A percentile compares a stretch with the other conserved stretches of the same genome.
Conservation (phyloP, 2,888 invertebrate species). For the Temnothorax ravouxi region DNA sequence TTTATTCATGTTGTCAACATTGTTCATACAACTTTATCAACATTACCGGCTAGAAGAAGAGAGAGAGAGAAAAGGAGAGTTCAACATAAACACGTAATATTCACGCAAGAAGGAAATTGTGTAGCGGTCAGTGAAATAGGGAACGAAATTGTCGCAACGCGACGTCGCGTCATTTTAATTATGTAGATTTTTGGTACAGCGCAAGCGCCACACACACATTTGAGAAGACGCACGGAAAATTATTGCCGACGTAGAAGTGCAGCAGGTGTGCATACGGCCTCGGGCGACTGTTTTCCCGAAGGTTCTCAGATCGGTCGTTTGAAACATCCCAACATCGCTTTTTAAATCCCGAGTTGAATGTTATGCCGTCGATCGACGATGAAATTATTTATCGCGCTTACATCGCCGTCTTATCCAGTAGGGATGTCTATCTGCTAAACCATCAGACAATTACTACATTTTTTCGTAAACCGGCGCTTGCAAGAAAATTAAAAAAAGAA, state of each 20-base stretch:
- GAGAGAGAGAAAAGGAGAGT: neutral
- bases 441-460: conserved; percentile 4
- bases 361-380: conserved; percentile 15
- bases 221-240: conserved; percentile 44
- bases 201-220: conserved; percentile 12
- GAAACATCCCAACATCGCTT: conserved; percentile 28
- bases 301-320: conserved; percentile 19
- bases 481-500: neutral
- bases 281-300: conserved; percentile 36
- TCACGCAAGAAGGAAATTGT: neutral
- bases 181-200: conserved; percentile 55
- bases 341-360: conserved; percentile 41
- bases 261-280: conserved; percentile 46
- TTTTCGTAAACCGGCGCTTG: neutral
- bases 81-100: neutral
- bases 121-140: neutral
- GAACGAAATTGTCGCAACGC: conserved; percentile 5
- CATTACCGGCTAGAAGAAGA: neutral
- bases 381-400: conserved; percentile 46
- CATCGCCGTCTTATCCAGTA: conserved; percentile 17
- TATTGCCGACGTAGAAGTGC: conserved; percentile 38
- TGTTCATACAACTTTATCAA: neutral
- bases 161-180: conserved; percentile 54
- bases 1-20: neutral
- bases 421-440: neutral